phyloP scores from a whole-genome alignment of 1,140 invertebrate genomes.

The Artemia franciscana region DNA sequence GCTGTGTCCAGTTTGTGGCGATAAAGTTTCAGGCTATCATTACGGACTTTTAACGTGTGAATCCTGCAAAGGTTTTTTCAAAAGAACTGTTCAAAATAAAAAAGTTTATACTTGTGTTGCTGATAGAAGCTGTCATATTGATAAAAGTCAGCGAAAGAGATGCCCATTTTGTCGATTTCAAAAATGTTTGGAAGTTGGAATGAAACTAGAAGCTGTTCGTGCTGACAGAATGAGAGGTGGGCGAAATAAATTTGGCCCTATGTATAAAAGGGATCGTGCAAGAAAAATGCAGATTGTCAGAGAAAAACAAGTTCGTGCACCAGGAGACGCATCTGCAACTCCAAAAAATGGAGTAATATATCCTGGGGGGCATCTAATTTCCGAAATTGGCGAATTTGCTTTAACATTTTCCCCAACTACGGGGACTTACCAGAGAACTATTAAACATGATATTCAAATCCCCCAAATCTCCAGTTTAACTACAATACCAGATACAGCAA shows the following conservation, averaged over 20 bases:
- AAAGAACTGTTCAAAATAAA: constrained; percentile 98
- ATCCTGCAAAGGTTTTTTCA: constrained; percentile 99
- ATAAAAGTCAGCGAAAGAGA: constrained; percentile 89
- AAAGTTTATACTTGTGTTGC: constrained; percentile 95
- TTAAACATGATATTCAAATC: constrained; percentile 89
- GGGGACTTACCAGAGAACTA: no score
- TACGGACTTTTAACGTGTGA: constrained; percentile 98
- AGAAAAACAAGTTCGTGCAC: constrained; percentile 58
- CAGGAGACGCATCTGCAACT: no score
- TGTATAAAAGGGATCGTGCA: constrained; percentile 95
- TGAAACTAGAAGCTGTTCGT: constrained; percentile 97
- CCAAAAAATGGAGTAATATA: no score
- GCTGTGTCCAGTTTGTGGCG: constrained; percentile 91
- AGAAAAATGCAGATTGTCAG: constrained; percentile 80
- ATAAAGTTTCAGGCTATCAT: constrained; percentile 97
- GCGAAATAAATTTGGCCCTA: constrained; percentile 95
- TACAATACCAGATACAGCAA: constrained; percentile 67
- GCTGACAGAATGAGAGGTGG: constrained; percentile 95
- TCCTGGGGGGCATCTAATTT: no score
- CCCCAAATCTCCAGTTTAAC: constrained; percentile 77
- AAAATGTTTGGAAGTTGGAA: constrained; percentile 95
- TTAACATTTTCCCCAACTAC: no score
- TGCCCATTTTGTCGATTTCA: constrained; percentile 97
- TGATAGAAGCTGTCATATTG: constrained; percentile 86
- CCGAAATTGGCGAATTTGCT: no score